A percentile compares a stretch with the other conserved stretches of the same genome.
phyloP scores from a whole-genome alignment of 2,797 vertebrate genomes.

The Rousettus madagascariensis region DNA sequence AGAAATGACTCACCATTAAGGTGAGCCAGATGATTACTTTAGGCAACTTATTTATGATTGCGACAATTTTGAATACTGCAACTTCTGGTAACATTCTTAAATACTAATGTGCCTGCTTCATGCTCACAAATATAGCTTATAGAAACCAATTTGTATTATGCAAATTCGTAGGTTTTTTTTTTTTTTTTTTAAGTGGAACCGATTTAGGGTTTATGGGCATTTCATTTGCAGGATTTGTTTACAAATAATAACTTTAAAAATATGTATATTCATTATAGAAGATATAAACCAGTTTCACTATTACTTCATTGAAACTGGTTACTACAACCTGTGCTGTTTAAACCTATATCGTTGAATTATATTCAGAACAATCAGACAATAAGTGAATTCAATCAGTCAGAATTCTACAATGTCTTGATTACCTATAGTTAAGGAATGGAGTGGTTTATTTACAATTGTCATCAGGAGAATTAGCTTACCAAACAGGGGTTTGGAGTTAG shows the following conservation, averaged over 20 bases:
- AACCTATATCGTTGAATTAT: not conserved
- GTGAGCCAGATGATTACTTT: not conserved
- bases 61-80: not conserved
- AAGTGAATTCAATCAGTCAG: not conserved
- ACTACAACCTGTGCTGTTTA: not conserved
- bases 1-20: not conserved
- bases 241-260: not conserved
- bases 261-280: not conserved
- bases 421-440: not conserved
- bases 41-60: not conserved
- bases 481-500: not conserved
- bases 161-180: not conserved
- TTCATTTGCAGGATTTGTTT: conserved; percentile 48
- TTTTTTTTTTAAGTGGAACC: not conserved
- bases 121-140: not conserved
- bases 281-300: not conserved
- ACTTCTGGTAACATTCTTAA: not conserved
- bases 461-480: not conserved
- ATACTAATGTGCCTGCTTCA: not conserved
- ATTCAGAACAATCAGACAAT: not conserved
- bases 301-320: not conserved
- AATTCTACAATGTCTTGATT: conserved; percentile 3
- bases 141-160: not conserved
- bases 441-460: not conserved
- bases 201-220: not conserved